Evolutionary conservation across 2,888 invertebrate species (phyloP).

Genomic region (Heliothis peltigera): DNA sequence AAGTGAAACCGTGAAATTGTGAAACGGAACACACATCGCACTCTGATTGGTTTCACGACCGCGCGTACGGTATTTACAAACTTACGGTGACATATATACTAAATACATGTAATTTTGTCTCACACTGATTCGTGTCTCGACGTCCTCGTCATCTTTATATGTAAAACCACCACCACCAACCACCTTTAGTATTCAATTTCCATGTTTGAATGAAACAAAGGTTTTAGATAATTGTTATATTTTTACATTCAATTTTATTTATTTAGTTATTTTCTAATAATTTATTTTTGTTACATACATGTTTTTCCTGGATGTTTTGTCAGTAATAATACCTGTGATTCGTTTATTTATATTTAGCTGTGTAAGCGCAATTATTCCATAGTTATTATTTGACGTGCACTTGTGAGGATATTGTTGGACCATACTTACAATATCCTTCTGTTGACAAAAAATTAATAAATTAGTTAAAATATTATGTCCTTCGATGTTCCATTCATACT

Average conservation of each 20-base stretch:
- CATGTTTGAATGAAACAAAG: neutral
- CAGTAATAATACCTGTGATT: constrained; percentile 74
- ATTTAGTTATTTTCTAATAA: constrained; percentile 31
- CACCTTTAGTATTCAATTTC: neutral
- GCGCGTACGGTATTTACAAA: no score
- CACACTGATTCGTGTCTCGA: no score
- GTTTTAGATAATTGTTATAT: neutral
- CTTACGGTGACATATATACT: no score
- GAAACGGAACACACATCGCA: no score
- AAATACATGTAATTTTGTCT: no score
- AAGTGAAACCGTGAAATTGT: no score
- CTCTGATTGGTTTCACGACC: no score
- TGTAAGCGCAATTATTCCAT: constrained; percentile 56
- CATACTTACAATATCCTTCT: constrained; percentile 14
- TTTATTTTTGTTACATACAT: constrained; percentile 46
- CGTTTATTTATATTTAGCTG: constrained; percentile 56
- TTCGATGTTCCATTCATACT: no score
- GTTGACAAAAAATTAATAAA: neutral
- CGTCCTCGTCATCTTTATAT: no score
- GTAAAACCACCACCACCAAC: no score
- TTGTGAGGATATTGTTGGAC: constrained; percentile 22
- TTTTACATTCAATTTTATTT: constrained; percentile 33
- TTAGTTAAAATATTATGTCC: neutral
- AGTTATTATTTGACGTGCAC: constrained; percentile 21
- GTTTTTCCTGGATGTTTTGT: constrained; percentile 53